Base-by-base conservation (phyloP, 2,888 invertebrate genomes). In the Odontocerum albicorne region DNA sequence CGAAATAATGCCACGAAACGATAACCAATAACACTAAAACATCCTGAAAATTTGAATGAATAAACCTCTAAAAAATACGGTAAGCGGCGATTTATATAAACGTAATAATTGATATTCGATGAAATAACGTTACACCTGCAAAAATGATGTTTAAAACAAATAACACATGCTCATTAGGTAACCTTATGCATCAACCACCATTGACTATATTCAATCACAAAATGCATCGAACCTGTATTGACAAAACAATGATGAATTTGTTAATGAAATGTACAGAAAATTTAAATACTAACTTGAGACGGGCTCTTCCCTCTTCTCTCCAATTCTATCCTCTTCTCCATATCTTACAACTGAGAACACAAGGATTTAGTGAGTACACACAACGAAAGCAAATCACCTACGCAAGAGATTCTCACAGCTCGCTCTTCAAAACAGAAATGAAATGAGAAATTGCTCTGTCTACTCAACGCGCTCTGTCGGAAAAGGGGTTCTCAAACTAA, bases 301-400 rank as follows among this genome's bases (percentile, higher is more conserved):
- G 94, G 89, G 73, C 86, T 87, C 73, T 89, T 87, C 75, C 95
- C 96, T 71, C 96, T 84, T 80, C 91, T 88, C 81, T 97, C 97
- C 72, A 96, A 82, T 71, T 90, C 90, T 83, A 97, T 89, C 77
- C 96, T 88, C 75, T 95, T 95, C 82, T 95, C 94, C 95, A 96
- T 96, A n/a, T 22, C 32, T 20, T 35, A 35, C 39, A 33, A 69
- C 70, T 71, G 68, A 68, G 67, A 71, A 72, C 69, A 70, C 73
- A 73, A 68, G 38, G 35, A 57, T 44, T 45, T 44, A 17, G 43
- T 43, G 32, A 45, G 45, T 43, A 31, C 40, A 54, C 45, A 44
- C 44, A 36, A 51, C 50, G 43, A 31, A 35, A 50, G 44, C 42
- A 27, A 42, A 42, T 54, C 54, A 54, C 54, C 53, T 50, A 58